Base-by-base conservation (phyloP, 2,113 vertebrate genomes). In the Ciconia stormi region DNA sequence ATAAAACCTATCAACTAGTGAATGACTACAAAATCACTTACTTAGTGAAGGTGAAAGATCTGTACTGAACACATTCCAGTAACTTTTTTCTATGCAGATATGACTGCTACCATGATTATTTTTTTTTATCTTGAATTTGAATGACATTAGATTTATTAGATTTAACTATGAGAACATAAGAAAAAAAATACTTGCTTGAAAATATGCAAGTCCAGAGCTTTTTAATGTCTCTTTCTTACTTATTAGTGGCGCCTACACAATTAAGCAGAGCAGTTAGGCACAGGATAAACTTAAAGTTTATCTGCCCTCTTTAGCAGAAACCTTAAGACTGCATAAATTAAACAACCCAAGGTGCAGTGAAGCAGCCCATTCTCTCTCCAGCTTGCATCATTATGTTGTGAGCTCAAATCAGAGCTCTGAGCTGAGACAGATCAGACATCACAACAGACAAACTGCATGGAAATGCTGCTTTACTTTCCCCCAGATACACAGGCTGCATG, bases 11-110 rank as follows among this genome's bases (percentile, higher is more conserved):
- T 72, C 58, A 86, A 61, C 34, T 71, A 80, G 27, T 22, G 58
- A 86, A 77, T 50, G 19, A 85, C 34, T 59, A 86, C 47, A 86
- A 93, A 92, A 82, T 50, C 34, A 53, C 30, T 86, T 69, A 32
- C 49, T 65, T 34, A 56, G 25, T 13, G 16, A 67, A 91, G 19
- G 21, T 59, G 26, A 79, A 92, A 93, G 27, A 77, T 20, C 21
- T 76, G 49, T 56, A 80, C 65, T 69, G 38, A 90, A 76, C 3
- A 2, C 76, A 92, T 52, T 90, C 30, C 40, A 61, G 16, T 84
- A 55, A 23, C 34, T 38, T 71, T 81, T 70, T 80, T 69, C 53
- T 76, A 61, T 16, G 58, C 23, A 85, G 44, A 79, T 40, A 30
- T 58, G 22, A 61, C 10, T 67, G 6, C 32, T 63, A 30, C 40